Base-by-base conservation (phyloP, 1,140 invertebrate genomes). In the Cheumatopsyche charites region DNA sequence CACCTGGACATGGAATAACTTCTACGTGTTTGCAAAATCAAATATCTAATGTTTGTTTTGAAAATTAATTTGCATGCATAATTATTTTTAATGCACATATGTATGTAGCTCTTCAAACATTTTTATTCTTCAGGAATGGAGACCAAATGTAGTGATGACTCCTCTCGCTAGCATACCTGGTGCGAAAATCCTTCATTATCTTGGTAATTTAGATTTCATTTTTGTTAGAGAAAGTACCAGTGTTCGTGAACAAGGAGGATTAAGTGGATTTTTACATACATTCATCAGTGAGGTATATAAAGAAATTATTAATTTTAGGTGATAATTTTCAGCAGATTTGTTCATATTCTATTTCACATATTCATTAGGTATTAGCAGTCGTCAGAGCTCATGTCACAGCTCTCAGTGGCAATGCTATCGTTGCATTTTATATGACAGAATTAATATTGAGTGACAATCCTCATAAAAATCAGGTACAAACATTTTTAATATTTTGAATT, bases 181-280 rank as follows among this genome's bases (percentile, higher is more conserved):
- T 70, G 91, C 89, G 0, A 87, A 87, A 69, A 92, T 94, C 67
- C 90, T 94, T 67, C 88, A 90, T 72, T 96, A 97, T 79, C 83
- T 98, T 68, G 96, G 96, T 67, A 95, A 97, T 81, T 85, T 98
- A 62, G 96, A 97, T 79, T 96, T 98, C 79, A 95, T 97, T 82
- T 96, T 98, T 77, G 97, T 98, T 73, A 84, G 96, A 65, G 96
- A 98, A 85, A 95, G 92, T 70, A 97, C 94, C 0, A 94, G 92
- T 29, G 91, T 98, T 72, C 84, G 94, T 78, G 96, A 98, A 87
- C 89, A 88, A 80, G 95, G 95, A 69, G 96, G 96, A 17, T 85
- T 96, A 12, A 96, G 93, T 81, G 94, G 94, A 1, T 97, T 98
- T 82, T 91, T 97, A 55, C 95, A 98, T 78, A 93, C 91, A 72